Evolutionary conservation across 2,888 invertebrate genomes (phyloP), one percentile per base, ranked within the genome.

Genomic region (Papilio elwesi): DNA sequence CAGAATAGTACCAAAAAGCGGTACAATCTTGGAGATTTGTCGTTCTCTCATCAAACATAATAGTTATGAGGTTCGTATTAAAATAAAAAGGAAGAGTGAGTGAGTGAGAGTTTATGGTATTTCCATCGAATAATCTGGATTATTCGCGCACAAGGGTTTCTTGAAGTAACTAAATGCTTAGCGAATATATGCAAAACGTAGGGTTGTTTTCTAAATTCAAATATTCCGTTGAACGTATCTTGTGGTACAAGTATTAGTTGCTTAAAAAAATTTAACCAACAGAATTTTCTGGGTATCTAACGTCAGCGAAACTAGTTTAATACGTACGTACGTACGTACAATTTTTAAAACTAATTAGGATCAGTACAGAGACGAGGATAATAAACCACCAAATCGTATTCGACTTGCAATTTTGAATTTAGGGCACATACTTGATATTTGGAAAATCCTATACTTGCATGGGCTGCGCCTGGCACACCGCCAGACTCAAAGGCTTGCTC

Each of bases 331-430:
- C 26, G 26, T 26, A 26, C 26, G 26, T 26, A 26, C 75, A 76
- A 76, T 77, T 78, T 78, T 74, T 77, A 26, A 1, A 2, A 26
- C 26, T 26, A 26, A 4, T 26, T 26, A 26, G 26, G 26, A 74
- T 76, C 74, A 67, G 76, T 26, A 4, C 6, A 57, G 12, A 16
- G 6, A 49, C 6, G 26, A 51, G 38, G 48, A 62, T 59, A 12
- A 49, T 36, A 48, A 52, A 57, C 36, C 64, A 64, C 36, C 52
- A 66, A 73, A 73, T 64, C n/a, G 49, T 67, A 68, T 73, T 65
- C 59, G 26, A 69, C 51, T 65, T 59, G 74, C 76, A 76, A 76
- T 77, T 78, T 78, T 74, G 78, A 74, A 78, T 79, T 76, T 79
- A 75, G 79, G 77, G 71, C 77, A 76, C 77, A 78, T 47, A 69